Evolutionary conservation across 2,113 vertebrate species (phyloP).

Genomic region (Cololabis saira): DNA sequence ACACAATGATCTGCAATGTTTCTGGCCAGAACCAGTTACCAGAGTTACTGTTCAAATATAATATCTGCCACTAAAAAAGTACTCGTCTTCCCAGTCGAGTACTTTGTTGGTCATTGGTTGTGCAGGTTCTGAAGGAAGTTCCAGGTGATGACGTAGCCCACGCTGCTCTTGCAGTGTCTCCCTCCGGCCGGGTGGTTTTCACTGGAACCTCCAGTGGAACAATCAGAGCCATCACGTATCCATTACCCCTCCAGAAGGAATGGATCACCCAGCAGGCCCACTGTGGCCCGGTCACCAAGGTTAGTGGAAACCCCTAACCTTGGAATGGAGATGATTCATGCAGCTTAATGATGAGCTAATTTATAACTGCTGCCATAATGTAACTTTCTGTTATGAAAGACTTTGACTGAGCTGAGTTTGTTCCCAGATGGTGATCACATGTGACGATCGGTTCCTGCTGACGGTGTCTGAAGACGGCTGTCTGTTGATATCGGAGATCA

Average conservation of each 20-base stretch:
- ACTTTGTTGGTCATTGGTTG: neutral
- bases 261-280: slow-evolving; percentile 91
- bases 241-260: slow-evolving; percentile 84
- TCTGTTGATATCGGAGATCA: slow-evolving; percentile 89
- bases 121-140: slow-evolving; percentile 87
- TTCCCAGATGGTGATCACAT: slow-evolving; percentile 88
- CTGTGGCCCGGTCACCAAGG: slow-evolving; percentile 90
- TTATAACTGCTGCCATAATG: neutral
- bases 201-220: slow-evolving; percentile 89
- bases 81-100: neutral
- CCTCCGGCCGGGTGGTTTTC: slow-evolving; percentile 86
- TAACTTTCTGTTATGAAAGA: neutral
- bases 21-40: no score
- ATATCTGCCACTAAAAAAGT: no score
- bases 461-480: slow-evolving; percentile 89
- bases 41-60: no score
- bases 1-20: no score
- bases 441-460: slow-evolving; percentile 89
- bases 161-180: slow-evolving; percentile 86
- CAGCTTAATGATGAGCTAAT: no score
- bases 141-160: slow-evolving; percentile 82
- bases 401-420: neutral
- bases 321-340: no score
- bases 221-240: slow-evolving; percentile 89
- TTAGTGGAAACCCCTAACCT: slow-evolving; percentile 60